Conservation (phyloP, 30 jellyfish, hydroid and myxozoan genomes). For the Sanderia malayensis region DNA sequence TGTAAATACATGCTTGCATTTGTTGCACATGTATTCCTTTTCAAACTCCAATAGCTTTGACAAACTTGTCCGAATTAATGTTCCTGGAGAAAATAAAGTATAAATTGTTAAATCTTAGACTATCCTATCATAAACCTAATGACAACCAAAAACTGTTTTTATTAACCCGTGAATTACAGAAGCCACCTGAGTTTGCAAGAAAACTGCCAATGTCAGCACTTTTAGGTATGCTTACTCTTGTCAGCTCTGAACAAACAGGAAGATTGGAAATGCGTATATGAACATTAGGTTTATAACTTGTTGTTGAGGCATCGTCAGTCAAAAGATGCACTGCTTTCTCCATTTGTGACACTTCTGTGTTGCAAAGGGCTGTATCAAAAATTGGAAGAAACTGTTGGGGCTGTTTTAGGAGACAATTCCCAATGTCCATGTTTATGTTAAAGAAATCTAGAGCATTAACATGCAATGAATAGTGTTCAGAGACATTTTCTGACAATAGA, state of each 20-base stretch:
- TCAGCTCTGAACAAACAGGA: slow-evolving; percentile 95
- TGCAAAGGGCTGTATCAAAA: slow-evolving; percentile 67
- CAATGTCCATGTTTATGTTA: slow-evolving; percentile 73
- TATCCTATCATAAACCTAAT: no score
- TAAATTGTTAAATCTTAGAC: no score
- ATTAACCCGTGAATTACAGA: no score
- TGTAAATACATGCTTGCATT: slow-evolving; percentile 75
- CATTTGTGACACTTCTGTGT: slow-evolving; percentile 21
- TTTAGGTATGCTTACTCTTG: slow-evolving; percentile 77
- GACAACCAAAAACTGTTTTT: no score
- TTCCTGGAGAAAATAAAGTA: slow-evolving; percentile 63
- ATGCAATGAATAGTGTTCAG: slow-evolving; percentile 65
- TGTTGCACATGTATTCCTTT: slow-evolving; percentile 86
- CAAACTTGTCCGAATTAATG: slow-evolving; percentile 85
- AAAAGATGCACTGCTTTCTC: slow-evolving; percentile 4
- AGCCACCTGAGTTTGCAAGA: slow-evolving; percentile 86
- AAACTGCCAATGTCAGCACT: slow-evolving; percentile 79
- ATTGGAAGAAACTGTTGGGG: slow-evolving; percentile 68
- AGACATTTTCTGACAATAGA: slow-evolving; percentile 29
- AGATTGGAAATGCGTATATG: slow-evolving; percentile 81
- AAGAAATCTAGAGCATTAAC: slow-evolving; percentile 88
- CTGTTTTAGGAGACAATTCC: slow-evolving; percentile 50
- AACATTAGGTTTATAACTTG: slow-evolving; percentile 46
- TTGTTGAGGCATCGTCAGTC: not conserved
- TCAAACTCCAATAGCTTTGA: slow-evolving; percentile 88